A percentile compares a stretch with the other conserved stretches of the same genome.
Evolutionary conservation across 2,113 vertebrate species (phyloP).

Genomic region (Pan paniscus): DNA sequence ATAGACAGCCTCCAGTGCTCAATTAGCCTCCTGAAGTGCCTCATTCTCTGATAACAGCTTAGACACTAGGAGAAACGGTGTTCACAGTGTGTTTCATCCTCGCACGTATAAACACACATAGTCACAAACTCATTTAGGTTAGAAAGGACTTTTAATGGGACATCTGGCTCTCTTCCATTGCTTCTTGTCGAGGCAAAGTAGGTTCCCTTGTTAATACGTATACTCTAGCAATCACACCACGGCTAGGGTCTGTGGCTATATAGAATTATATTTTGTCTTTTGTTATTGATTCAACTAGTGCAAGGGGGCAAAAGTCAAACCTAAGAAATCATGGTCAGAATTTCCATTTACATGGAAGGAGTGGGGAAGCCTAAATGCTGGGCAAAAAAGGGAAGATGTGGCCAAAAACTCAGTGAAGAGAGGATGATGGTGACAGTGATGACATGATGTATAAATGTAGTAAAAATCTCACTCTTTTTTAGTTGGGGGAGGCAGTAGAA

Average conservation of each 20-base stretch:
- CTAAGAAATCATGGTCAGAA: background rate
- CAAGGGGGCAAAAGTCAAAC: background rate
- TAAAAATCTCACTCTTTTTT: background rate
- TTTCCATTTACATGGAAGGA: background rate
- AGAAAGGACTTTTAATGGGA: background rate
- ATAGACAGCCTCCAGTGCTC: conserved; percentile 25
- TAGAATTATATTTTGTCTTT: background rate
- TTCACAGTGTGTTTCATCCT: conserved; percentile 31
- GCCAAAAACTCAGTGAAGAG: background rate
- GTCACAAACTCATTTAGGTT: conserved; percentile 6
- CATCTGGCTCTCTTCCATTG: conserved; percentile 12
- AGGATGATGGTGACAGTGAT: background rate
- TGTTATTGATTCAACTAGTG: fast-evolving
- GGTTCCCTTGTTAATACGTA: background rate
- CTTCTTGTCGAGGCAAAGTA: background rate
- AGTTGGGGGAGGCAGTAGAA: too few species aligned
- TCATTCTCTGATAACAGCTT: conserved; percentile 44
- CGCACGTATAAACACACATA: background rate
- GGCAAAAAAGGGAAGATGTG: background rate
- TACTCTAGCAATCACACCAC: background rate
- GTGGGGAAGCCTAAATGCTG: background rate
- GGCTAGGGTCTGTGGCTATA: background rate
- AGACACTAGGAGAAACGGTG: background rate
- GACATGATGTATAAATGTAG: background rate
- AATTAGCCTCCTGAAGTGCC: conserved; percentile 39